A percentile compares a stretch with the other conserved stretches of the same genome.
Evolutionary conservation across 2,888 invertebrate species (phyloP).

Genomic region (Lobophora halterata): DNA sequence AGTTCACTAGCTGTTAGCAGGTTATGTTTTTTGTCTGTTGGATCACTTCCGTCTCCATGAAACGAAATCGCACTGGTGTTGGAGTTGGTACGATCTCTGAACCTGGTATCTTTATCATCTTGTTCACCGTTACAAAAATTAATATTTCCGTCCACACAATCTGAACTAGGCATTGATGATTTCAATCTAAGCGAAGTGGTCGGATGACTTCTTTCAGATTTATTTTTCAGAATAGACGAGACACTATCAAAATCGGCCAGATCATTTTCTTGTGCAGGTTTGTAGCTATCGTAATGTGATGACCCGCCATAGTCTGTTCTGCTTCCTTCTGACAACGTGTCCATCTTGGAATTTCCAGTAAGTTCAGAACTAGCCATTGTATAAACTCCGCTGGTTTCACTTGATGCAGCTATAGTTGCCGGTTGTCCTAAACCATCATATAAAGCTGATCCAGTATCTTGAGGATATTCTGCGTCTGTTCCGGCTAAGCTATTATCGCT

Average conservation of each 20-base stretch:
- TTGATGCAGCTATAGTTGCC: conserved; percentile 84
- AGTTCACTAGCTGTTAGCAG: conserved; percentile 91
- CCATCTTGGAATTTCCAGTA: conserved; percentile 81
- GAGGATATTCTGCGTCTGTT: conserved; percentile 82
- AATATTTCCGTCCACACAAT: conserved; percentile 74
- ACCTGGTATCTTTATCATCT: conserved; percentile 70
- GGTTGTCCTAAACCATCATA: conserved; percentile 74
- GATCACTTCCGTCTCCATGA: conserved; percentile 94
- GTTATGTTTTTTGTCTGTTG: conserved; percentile 88
- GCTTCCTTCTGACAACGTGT: conserved; percentile 68
- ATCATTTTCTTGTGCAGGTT: conserved; percentile 75
- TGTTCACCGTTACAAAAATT: conserved; percentile 64
- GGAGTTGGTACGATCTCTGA: conserved; percentile 87
- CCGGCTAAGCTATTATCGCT: conserved; percentile 86
- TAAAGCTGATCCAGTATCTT: conserved; percentile 81
- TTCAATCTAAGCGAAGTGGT: conserved; percentile 44
- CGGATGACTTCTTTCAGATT: conserved; percentile 66
- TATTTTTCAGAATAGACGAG: conserved; percentile 74
- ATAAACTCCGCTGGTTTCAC: conserved; percentile 92
- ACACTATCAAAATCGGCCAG: conserved; percentile 75
- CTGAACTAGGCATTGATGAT: conserved; percentile 54
- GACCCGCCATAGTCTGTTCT: conserved; percentile 74
- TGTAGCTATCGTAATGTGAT: conserved; percentile 81
- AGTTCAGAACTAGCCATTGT: conserved; percentile 87
- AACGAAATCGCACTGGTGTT: conserved; percentile 90